These are phyloP conservation scores for Antheraea mylitta DNA, from an alignment of 1,140 invertebrate genomes.

Conservation along the genomic window DNA sequence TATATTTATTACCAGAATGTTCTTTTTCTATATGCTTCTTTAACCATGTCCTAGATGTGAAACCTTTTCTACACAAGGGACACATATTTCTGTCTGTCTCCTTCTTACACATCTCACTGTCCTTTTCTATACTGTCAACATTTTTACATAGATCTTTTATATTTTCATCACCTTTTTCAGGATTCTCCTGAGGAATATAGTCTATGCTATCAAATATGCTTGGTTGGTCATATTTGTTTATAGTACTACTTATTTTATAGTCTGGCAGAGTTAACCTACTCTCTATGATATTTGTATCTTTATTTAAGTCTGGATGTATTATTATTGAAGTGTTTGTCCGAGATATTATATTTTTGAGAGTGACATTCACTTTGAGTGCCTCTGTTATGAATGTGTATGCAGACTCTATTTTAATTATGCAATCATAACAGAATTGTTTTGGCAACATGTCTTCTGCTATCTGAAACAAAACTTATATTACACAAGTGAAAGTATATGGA, in stretches of 20 bases:
- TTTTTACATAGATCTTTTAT: conserved; percentile 15
- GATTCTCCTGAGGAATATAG: background rate
- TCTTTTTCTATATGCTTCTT: conserved; percentile 61
- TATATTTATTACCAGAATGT: conserved; percentile 49
- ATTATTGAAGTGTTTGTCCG: conserved; percentile 50
- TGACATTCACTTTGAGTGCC: conserved; percentile 57
- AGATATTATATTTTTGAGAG: conserved; percentile 55
- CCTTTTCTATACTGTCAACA: conserved; percentile 12
- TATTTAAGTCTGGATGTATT: conserved; percentile 42
- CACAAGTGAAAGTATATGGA: too few relatives aligned
- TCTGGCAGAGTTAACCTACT: conserved; percentile 47
- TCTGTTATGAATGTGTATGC: conserved; percentile 59
- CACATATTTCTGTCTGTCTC: conserved; percentile 44
- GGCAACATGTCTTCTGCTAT: conserved; percentile 56
- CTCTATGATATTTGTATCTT: conserved; percentile 22
- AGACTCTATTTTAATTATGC: conserved; percentile 59
- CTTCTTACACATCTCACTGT: conserved; percentile 8
- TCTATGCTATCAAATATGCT: conserved; percentile 7
- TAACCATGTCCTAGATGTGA: conserved; percentile 62
- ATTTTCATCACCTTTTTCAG: conserved; percentile 6
- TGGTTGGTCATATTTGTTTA: conserved; percentile 31
- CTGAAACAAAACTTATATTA: conserved; percentile 32
- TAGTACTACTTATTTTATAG: conserved; percentile 45
- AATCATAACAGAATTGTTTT: conserved; percentile 63
- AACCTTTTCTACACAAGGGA: conserved; percentile 51